phyloP scores from a whole-genome alignment of 2,113 vertebrate genomes.

The Elephas maximus region DNA sequence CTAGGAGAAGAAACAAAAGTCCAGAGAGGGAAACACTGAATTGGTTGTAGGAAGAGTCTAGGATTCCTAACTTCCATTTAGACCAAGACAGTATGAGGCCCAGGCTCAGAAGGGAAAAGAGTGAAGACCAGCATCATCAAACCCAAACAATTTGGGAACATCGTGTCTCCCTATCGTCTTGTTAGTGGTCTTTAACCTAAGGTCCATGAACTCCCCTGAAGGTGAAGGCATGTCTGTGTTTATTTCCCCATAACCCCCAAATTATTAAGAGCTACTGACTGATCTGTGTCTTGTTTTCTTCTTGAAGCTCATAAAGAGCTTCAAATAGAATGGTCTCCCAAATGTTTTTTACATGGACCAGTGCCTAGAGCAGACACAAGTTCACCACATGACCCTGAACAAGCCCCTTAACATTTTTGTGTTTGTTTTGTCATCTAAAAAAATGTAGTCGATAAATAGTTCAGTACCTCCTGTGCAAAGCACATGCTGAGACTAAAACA shows the following conservation, averaged over 20 bases:
- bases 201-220: not conserved
- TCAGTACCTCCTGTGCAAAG: not conserved
- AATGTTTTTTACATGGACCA: not conserved
- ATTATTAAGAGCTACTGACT: not conserved
- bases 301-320: slow-evolving; percentile 20
- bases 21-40: not conserved
- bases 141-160: not conserved
- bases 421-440: slow-evolving; percentile 25
- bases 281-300: not conserved
- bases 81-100: not conserved
- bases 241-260: not conserved
- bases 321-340: not conserved
- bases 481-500: not conserved
- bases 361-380: not conserved
- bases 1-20: not conserved
- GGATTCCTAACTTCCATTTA: not conserved
- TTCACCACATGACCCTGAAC: not conserved
- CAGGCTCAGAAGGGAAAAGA: not conserved
- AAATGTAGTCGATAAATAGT: not conserved
- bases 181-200: not conserved
- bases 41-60: not conserved
- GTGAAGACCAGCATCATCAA: not conserved
- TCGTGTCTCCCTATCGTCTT: not conserved
- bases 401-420: not conserved
- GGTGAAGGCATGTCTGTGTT: not conserved